phyloP scores from a whole-genome alignment of 2,888 invertebrate species.

The Macrosoma leucophasiata region DNA sequence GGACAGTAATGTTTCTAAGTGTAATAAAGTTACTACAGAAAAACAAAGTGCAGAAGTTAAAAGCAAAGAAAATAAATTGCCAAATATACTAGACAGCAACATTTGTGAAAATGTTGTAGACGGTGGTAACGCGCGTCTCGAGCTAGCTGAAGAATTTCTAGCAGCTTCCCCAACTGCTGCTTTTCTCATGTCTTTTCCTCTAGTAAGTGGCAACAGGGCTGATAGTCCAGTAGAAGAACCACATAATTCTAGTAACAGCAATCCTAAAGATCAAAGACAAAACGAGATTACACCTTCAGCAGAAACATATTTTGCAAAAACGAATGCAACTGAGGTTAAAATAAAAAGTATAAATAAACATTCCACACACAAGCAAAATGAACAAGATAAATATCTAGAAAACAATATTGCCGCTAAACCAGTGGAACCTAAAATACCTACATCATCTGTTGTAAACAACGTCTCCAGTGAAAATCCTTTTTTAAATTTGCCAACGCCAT shows the following conservation, averaged over 20 bases:
- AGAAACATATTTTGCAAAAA: constrained; percentile 43
- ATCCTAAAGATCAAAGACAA: constrained; percentile 31
- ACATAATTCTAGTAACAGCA: constrained; percentile 32
- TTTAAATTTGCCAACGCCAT: constrained; percentile 54
- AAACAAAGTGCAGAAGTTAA: constrained; percentile 37
- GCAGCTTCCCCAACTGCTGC: constrained; percentile 84
- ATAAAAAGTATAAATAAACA: constrained; percentile 34
- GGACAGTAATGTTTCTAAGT: constrained; percentile 20
- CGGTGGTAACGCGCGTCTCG: constrained; percentile 74
- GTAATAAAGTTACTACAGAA: constrained; percentile 23
- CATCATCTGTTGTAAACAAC: constrained; percentile 30
- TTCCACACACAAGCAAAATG: constrained; percentile 36
- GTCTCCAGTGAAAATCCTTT: constrained; percentile 57
- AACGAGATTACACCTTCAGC: constrained; percentile 36
- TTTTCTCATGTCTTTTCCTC: constrained; percentile 83
- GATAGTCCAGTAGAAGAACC: constrained; percentile 66
- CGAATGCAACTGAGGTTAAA: constrained; percentile 31
- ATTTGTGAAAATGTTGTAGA: constrained; percentile 61
- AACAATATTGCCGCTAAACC: constrained; percentile 33
- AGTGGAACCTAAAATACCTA: constrained; percentile 33
- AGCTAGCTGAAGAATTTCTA: constrained; percentile 70
- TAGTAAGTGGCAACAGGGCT: constrained; percentile 77
- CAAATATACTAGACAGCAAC: constrained; percentile 54
- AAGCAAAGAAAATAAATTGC: constrained; percentile 54
- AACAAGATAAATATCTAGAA: constrained; percentile 41